Conservation (phyloP, 2,797 vertebrate species). For the Fratercula arctica region DNA sequence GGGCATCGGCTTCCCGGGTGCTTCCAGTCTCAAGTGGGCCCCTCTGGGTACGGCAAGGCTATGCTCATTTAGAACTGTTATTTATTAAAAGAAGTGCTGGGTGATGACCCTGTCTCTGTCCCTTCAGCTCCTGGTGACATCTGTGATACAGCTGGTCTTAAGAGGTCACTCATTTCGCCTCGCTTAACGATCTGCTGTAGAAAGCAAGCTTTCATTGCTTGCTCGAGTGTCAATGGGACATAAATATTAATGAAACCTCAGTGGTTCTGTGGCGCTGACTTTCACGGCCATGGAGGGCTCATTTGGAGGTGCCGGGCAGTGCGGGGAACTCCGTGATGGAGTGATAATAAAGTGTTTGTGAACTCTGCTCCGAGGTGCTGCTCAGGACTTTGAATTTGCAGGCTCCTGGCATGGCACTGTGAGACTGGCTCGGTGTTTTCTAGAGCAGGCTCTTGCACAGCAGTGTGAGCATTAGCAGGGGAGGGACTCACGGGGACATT, state of each 20-base stretch:
- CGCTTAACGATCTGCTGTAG: conserved; percentile 64
- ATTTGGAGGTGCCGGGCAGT: conserved; percentile 42
- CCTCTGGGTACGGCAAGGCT: neutral
- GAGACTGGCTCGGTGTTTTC: neutral
- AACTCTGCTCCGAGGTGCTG: neutral
- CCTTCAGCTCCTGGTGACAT: conserved; percentile 3
- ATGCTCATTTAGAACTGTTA: neutral
- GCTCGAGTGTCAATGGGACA: conserved; percentile 52
- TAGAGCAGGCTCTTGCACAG: neutral
- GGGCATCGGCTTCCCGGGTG: neutral
- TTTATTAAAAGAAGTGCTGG: neutral
- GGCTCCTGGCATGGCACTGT: neutral
- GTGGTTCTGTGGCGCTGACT: conserved; percentile 41
- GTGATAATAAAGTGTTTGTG: conserved; percentile 53
- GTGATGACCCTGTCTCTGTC: neutral
- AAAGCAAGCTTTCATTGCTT: conserved; percentile 61
- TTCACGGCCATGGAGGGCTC: conserved; percentile 28
- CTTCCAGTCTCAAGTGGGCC: neutral
- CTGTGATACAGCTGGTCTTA: neutral
- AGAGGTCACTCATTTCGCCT: conserved; percentile 58
- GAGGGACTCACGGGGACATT: neutral
- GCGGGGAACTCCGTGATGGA: conserved; percentile 45
- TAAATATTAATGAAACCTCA: conserved; percentile 76
- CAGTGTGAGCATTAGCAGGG: neutral
- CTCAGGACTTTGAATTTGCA: neutral